Conservation (phyloP, 2,797 vertebrate genomes). For the Valencia hispanica region DNA sequence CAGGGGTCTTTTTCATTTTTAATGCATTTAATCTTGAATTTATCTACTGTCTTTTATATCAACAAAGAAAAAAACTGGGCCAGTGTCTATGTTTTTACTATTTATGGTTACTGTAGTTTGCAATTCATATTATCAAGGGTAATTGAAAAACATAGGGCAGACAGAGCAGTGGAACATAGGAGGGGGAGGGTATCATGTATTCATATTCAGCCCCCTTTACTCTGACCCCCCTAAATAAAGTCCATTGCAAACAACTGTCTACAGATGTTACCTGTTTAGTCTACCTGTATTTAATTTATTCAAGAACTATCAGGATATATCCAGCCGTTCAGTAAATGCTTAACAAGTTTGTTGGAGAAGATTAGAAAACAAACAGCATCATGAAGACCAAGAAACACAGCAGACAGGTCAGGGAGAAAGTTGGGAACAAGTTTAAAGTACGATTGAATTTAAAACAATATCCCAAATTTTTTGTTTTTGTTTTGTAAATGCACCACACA, state of each 20-base stretch:
- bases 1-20: slow-evolving; percentile 38
- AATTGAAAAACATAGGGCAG: slow-evolving; percentile 42
- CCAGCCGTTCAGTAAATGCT: not conserved
- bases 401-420: not conserved
- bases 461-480: no score
- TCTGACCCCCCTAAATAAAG: not conserved
- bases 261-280: not conserved
- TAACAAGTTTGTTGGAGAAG: not conserved
- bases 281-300: not conserved
- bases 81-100: slow-evolving; percentile 46
- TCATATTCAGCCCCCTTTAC: not conserved
- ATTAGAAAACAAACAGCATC: not conserved
- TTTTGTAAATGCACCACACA: not conserved
- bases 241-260: not conserved
- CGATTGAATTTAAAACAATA: not conserved
- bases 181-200: not conserved
- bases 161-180: slow-evolving; percentile 22
- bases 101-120: slow-evolving; percentile 52
- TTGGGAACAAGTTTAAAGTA: not conserved
- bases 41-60: slow-evolving; percentile 55
- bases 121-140: slow-evolving; percentile 34
- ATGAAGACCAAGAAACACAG: not conserved
- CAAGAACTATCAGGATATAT: not conserved
- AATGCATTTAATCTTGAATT: slow-evolving; percentile 50
- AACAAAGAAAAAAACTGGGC: slow-evolving; percentile 64